phyloP scores from a whole-genome alignment of 1,140 invertebrate species.

The Drosophila micromelanica region DNA sequence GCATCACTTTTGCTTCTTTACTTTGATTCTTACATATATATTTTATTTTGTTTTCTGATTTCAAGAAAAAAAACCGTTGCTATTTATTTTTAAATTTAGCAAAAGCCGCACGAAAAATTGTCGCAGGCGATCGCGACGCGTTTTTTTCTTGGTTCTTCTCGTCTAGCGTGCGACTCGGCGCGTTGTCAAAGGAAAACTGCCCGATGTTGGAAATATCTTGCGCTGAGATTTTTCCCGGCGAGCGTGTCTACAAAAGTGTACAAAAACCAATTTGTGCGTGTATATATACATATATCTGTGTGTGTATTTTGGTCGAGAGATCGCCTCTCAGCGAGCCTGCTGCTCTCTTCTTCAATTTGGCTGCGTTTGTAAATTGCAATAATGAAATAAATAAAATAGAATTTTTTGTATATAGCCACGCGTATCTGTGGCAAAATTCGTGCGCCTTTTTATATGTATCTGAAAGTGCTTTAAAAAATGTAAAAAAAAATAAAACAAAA shows the following conservation, averaged over 20 bases:
- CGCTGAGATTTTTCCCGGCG: conserved; percentile 61
- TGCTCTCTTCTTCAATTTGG: conserved; percentile 28
- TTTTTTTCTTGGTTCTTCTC: neutral
- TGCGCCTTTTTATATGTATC: neutral
- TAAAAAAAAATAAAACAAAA: neutral
- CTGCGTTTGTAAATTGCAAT: conserved; percentile 73
- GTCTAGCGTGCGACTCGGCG: conserved; percentile 69
- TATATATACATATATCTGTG: neutral
- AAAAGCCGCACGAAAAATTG: conserved; percentile 59
- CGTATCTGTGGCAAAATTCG: conserved; percentile 62
- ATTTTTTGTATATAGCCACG: conserved; percentile 15
- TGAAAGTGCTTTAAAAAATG: conserved; percentile 22
- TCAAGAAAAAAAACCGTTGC: conserved; percentile 43
- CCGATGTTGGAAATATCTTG: conserved; percentile 63
- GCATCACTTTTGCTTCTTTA: conserved; percentile 10
- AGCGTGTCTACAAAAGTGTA: conserved; percentile 33
- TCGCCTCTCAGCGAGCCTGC: conserved; percentile 14
- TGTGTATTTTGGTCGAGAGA: conserved; percentile 24
- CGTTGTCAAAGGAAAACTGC: conserved; percentile 82
- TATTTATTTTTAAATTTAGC: conserved; percentile 81
- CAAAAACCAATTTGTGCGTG: conserved; percentile 21
- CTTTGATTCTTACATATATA: conserved; percentile 40
- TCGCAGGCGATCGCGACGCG: conserved; percentile 52
- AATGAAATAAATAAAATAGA: conserved; percentile 58
- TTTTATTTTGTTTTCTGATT: conserved; percentile 52